phyloP scores from a whole-genome alignment of 2,888 invertebrate genomes.

The Bombylius major region DNA sequence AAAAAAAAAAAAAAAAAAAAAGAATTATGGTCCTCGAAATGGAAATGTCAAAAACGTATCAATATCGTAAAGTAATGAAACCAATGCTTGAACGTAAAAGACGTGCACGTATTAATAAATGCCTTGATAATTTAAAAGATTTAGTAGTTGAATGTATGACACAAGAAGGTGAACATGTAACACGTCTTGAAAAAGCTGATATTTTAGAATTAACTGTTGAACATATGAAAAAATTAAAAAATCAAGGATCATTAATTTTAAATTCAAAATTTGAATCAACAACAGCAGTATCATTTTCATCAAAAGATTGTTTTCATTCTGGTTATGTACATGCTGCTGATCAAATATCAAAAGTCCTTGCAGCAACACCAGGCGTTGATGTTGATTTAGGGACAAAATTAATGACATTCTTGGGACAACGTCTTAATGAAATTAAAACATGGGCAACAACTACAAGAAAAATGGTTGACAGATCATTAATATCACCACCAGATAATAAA shows the following conservation, averaged over 20 bases:
- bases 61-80: conserved; percentile 90
- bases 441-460: conserved; percentile 7
- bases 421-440: conserved; percentile 45
- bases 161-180: conserved; percentile 77
- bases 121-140: conserved; percentile 80
- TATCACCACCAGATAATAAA: too few relatives aligned
- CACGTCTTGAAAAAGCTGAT: conserved; percentile 77
- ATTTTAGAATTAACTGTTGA: conserved; percentile 77
- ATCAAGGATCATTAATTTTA: conserved; percentile 48
- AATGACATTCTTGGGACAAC: conserved; percentile 80
- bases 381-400: conserved; percentile 69
- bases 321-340: conserved; percentile 84
- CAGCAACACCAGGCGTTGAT: conserved; percentile 68
- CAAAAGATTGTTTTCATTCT: conserved; percentile 70
- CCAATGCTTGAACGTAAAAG: conserved; percentile 82
- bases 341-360: conserved; percentile 74
- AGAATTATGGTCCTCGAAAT: conserved; percentile 26
- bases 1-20: too few relatives aligned
- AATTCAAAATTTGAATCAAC: background rate
- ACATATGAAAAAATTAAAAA: conserved; percentile 64
- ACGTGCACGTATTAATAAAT: conserved; percentile 78
- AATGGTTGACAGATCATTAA: too few relatives aligned
- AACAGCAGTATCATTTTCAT: conserved; percentile 48
- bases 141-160: conserved; percentile 58
- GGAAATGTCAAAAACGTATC: conserved; percentile 74